Evolutionary conservation across 1,140 invertebrate genomes (phyloP).

Genomic region (Scaptomyza pallida): DNA sequence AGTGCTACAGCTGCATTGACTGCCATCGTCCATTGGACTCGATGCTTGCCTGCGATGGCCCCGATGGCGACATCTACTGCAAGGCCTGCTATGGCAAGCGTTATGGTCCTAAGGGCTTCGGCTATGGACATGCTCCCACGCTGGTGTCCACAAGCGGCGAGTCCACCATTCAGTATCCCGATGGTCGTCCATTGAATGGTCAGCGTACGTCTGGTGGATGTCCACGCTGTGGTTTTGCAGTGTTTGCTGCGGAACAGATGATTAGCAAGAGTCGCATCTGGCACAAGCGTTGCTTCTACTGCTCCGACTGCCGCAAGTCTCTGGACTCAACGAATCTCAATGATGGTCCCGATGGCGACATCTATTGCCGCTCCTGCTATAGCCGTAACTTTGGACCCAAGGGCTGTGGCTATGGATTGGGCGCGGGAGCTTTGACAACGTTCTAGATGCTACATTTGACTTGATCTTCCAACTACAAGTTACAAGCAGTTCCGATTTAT

Average conservation of each 20-base stretch:
- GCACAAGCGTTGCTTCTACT: slow-evolving; percentile 98
- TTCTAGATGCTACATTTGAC: slow-evolving; percentile 85
- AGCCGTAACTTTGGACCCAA: slow-evolving; percentile 96
- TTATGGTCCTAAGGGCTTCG: slow-evolving; percentile 95
- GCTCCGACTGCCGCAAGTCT: slow-evolving; percentile 95
- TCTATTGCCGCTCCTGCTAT: slow-evolving; percentile 98
- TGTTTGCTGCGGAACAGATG: slow-evolving; percentile 97
- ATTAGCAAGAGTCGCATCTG: slow-evolving; percentile 96
- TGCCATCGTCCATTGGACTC: slow-evolving; percentile 98
- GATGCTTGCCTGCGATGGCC: slow-evolving; percentile 94
- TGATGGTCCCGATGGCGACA: slow-evolving; percentile 95
- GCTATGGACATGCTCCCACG: slow-evolving; percentile 93
- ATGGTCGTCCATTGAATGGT: slow-evolving; percentile 86
- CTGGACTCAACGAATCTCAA: slow-evolving; percentile 96
- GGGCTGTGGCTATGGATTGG: slow-evolving; percentile 95
- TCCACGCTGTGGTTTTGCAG: slow-evolving; percentile 93
- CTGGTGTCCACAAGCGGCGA: slow-evolving; percentile 91
- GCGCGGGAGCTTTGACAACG: slow-evolving; percentile 94
- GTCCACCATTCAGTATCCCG: slow-evolving; percentile 87
- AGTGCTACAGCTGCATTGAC: slow-evolving; percentile 95
- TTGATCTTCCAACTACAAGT: slow-evolving; percentile 22
- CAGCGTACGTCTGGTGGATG: slow-evolving; percentile 87
- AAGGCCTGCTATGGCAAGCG: slow-evolving; percentile 94
- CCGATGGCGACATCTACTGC: slow-evolving; percentile 95
- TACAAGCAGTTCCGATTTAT: slow-evolving; percentile 58